Base-by-base conservation (phyloP, 30 jellyfish, hydroid and myxozoan species). In the Aurelia sp. region DNA sequence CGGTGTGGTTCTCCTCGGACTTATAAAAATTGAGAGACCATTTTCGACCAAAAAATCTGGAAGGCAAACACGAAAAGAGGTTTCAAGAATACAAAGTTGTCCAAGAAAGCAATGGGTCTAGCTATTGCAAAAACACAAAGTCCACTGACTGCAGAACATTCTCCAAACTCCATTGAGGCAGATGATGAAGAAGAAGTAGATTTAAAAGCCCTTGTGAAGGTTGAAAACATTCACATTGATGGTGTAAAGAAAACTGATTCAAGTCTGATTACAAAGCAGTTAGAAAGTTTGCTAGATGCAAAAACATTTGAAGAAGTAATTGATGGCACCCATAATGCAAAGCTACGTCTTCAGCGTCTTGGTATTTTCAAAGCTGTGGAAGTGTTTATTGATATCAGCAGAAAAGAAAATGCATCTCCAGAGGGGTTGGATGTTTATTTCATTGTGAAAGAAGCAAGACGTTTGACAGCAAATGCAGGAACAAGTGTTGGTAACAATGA, bases 401-500 rank as follows among this genome's bases (percentile, higher is more conserved):
- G 87, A 44, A 82, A 84, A n/a, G 88, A 80, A 51, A 82, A 67
- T 58, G 87, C 97, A 4, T 59, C 90, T 5, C 87, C 91, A 4
- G 90, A 81, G 11, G 97, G 94, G 21, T 89, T 95, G 11, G 99
- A 95, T 85, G 97, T 95, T 5, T 70, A 78, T 72, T 95, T 82
- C 62, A 33, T 89, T 57, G 97, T 95, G 50, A 75, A 88, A 70
- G 99, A 95, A 70, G 57, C 96, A 16, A 73, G 84, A 59, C 60
- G 95, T 19, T 50, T 89, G 20, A 63, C 96, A 5, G 97, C 95
- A 53, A 82, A 85, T 64, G 91, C 90, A 13, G 99, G 99, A 18
- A 95, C 99, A 15, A 68, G 69, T 61, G 97, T 95, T 22, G 99
- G 99, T 0, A 86, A 90, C 72, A 95, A 95, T 79, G 99, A 95